Evolutionary conservation across 2,113 vertebrate genomes (phyloP).

Genomic region (Paramormyrops kingsleyae): DNA sequence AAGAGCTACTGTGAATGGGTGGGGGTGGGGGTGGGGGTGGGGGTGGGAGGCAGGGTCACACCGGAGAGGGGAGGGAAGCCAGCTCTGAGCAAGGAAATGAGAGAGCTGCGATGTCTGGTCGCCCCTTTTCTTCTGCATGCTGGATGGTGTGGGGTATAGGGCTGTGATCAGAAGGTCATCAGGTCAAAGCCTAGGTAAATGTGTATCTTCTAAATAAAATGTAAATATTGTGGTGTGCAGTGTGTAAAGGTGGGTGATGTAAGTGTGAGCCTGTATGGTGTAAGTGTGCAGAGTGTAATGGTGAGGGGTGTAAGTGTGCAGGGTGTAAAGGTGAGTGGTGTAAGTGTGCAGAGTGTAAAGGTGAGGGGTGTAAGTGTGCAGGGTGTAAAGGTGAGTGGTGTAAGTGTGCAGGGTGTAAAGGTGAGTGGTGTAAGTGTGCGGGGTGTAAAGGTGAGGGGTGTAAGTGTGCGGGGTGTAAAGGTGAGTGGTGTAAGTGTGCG

Average conservation of each 20-base stretch:
- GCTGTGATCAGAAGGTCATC: neutral
- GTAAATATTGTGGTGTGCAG: neutral
- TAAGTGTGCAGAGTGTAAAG: too few relatives aligned
- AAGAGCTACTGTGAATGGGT: slow-evolving; percentile 15
- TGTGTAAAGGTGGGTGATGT: neutral
- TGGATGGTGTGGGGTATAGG: neutral
- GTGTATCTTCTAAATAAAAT: neutral
- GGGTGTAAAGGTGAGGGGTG: neutral
- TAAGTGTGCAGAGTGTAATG: too few relatives aligned
- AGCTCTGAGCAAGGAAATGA: neutral
- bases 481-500: too few relatives aligned
- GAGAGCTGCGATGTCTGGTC: neutral
- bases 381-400: too few relatives aligned
- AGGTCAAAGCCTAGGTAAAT: neutral
- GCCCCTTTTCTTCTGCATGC: neutral
- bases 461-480: too few relatives aligned
- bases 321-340: too few relatives aligned
- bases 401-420: too few relatives aligned
- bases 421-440: neutral
- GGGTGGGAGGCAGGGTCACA: neutral
- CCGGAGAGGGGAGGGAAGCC: neutral
- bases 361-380: too few relatives aligned
- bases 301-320: neutral
- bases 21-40: neutral
- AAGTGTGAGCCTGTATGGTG: neutral